phyloP scores from a whole-genome alignment of 2,797 vertebrate species.

The Rousettus madagascariensis region DNA sequence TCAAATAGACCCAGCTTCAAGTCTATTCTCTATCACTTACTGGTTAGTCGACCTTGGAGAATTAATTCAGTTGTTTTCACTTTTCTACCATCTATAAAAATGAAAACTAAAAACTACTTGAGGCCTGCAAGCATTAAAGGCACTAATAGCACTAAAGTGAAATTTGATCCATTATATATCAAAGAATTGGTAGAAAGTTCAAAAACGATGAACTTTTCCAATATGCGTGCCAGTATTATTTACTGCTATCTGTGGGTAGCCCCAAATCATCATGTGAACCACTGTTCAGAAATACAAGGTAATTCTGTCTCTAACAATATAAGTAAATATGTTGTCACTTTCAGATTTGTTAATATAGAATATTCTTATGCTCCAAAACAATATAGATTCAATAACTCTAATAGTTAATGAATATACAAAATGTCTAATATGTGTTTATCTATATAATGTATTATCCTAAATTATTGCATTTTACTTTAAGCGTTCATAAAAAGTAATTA shows the following conservation, averaged over 20 bases:
- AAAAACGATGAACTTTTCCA: not conserved
- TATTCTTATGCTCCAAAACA: not conserved
- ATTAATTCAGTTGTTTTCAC: not conserved
- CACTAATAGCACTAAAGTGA: not conserved
- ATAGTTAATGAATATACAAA: not conserved
- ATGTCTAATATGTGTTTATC: not conserved
- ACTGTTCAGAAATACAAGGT: not conserved
- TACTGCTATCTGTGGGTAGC: not conserved
- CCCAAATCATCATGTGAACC: not conserved
- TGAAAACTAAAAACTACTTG: not conserved
- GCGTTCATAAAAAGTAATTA: not conserved
- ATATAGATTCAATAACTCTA: not conserved
- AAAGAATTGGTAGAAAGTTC: not conserved
- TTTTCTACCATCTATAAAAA: not conserved
- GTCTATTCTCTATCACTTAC: not conserved
- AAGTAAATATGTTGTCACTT: not conserved
- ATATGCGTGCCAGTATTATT: not conserved
- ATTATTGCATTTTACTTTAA: not conserved
- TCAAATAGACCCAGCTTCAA: not conserved
- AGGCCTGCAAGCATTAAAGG: not conserved
- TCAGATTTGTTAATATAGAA: not conserved
- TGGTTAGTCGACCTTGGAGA: not conserved
- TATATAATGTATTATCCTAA: not conserved
- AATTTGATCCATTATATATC: not conserved
- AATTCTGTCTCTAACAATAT: not conserved